phyloP scores from a whole-genome alignment of 1,140 invertebrate genomes.

The Temnothorax nylanderi region DNA sequence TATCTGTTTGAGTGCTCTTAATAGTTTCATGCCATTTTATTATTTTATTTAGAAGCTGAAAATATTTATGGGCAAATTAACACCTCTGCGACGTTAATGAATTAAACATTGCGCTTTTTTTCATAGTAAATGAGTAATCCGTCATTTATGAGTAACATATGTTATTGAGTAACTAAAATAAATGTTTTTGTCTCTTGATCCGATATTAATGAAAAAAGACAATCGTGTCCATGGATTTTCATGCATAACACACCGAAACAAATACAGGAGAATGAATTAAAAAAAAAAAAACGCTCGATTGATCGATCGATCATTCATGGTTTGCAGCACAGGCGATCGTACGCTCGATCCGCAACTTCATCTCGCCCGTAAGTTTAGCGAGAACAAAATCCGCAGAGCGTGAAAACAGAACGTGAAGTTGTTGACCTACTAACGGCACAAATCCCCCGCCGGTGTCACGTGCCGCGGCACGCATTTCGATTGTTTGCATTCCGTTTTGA shows the following conservation, averaged over 20 bases:
- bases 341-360: not conserved
- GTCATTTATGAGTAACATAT: not conserved
- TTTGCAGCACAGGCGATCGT: not conserved
- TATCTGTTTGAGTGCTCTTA: not conserved
- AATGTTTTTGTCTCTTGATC: not conserved
- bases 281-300: not conserved
- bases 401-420: conserved; percentile 60
- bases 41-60: not conserved
- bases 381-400: conserved; percentile 56
- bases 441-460: conserved; percentile 54
- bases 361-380: conserved; percentile 50
- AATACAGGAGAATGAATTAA: no score
- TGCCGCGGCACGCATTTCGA: conserved; percentile 53
- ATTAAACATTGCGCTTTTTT: not conserved
- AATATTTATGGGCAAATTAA: not conserved
- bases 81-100: not conserved
- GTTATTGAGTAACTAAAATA: not conserved
- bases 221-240: not conserved
- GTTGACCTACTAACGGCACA: conserved; percentile 62
- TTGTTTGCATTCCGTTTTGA: conserved; percentile 51
- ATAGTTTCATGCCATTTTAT: not conserved
- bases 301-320: conserved; percentile 10
- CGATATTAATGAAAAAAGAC: not conserved
- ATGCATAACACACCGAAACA: not conserved
- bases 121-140: not conserved